These are phyloP conservation scores for Stratiolaelaps scimitus DNA, from an alignment of 1,140 invertebrate genomes.

Conservation along the genomic window DNA sequence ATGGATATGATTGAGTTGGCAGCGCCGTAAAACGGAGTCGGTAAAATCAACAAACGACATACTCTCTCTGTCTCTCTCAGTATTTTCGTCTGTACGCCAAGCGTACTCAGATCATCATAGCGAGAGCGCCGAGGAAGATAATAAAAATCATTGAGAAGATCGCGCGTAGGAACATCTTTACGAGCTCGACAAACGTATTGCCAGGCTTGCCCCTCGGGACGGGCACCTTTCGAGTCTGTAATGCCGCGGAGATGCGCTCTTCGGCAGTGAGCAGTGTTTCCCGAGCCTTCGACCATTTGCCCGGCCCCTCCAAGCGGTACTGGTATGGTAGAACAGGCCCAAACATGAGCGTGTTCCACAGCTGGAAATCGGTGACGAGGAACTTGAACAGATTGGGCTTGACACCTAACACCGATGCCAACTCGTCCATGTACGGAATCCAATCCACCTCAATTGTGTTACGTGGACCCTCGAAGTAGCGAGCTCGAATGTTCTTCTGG, in stretches of 20 bases:
- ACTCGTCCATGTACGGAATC: conserved; percentile 40
- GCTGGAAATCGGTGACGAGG: conserved; percentile 38
- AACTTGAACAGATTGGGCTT: conserved; percentile 39
- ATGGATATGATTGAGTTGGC: too few species aligned
- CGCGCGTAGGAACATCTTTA: conserved; percentile 19
- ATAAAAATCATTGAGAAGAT: conserved; percentile 15
- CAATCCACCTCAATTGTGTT: conserved; percentile 45
- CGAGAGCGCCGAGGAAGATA: not conserved
- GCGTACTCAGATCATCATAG: conserved; percentile 1
- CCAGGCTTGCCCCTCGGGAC: conserved; percentile 12
- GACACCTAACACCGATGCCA: conserved; percentile 40
- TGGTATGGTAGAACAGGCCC: conserved; percentile 42
- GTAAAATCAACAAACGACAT: too few species aligned
- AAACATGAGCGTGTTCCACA: conserved; percentile 39
- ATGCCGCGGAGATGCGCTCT: conserved; percentile 34
- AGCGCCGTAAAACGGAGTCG: too few species aligned
- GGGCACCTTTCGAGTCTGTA: conserved; percentile 33
- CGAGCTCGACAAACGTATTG: not conserved
- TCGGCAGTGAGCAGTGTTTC: conserved; percentile 39
- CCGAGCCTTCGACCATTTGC: conserved; percentile 41
- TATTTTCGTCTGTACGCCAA: not conserved
- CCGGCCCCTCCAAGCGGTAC: conserved; percentile 42
- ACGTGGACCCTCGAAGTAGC: conserved; percentile 39
- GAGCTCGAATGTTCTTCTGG: conserved; percentile 36
- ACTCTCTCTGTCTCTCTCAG: too few species aligned